Evolutionary conservation across 2,888 invertebrate genomes (phyloP).

Genomic region (Meteorus colon): DNA sequence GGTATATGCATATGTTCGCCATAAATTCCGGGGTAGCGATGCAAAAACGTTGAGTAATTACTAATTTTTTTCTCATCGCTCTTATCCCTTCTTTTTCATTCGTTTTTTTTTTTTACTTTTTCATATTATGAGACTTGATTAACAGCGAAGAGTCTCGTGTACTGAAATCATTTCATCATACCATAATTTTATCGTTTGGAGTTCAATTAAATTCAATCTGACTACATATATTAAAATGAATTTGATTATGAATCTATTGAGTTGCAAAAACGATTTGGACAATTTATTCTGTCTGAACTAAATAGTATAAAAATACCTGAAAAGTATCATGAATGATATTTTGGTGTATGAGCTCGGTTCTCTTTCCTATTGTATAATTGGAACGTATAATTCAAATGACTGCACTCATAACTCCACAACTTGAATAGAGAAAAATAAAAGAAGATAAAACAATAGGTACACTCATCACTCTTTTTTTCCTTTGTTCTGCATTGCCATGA

Average conservation of each 20-base stretch:
- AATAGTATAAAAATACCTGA: not conserved
- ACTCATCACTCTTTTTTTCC: conserved; percentile 17
- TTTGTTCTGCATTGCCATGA: conserved; percentile 28
- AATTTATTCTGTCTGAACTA: not conserved
- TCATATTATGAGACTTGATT: conserved; percentile 2
- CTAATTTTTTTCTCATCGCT: conserved; percentile 1
- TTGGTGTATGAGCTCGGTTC: not conserved
- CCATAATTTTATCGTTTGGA: not conserved
- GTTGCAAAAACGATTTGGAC: not conserved
- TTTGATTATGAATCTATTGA: not conserved
- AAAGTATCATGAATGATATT: not conserved
- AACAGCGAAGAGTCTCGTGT: not conserved
- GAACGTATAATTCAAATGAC: conserved; percentile 20
- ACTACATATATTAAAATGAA: not conserved
- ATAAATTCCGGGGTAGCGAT: conserved; percentile 4
- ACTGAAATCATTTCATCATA: not conserved
- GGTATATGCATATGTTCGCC: not conserved
- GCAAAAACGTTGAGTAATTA: conserved; percentile 19
- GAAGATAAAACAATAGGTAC: conserved; percentile 26
- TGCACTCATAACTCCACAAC: conserved; percentile 11
- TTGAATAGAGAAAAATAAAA: conserved; percentile 37
- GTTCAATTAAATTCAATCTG: not conserved
- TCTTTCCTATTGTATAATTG: conserved; percentile 18
- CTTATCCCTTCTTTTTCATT: not conserved
- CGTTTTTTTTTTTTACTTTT: not conserved